phyloP scores from a whole-genome alignment of 2,113 vertebrate genomes.

The Phrynocephalus versicolor region DNA sequence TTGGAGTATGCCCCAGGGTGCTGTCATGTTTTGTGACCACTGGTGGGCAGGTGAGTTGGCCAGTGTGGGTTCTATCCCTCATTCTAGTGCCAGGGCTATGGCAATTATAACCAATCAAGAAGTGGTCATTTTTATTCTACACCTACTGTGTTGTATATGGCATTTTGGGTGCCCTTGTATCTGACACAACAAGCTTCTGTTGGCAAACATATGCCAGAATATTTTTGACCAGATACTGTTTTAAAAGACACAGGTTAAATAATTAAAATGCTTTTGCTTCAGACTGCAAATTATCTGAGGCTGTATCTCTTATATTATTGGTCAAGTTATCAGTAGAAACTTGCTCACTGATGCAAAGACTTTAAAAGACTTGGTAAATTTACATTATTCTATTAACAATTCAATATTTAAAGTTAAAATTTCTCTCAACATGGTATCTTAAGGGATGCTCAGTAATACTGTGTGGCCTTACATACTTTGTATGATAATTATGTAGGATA shows the following conservation, averaged over 20 bases:
- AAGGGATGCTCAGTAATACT: conserved; percentile 39
- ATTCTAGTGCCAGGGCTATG: no score
- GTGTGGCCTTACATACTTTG: conserved; percentile 8
- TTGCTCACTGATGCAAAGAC: conserved; percentile 63
- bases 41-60: no score
- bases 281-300: conserved; percentile 58
- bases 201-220: conserved; percentile 43
- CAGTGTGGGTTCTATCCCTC: no score
- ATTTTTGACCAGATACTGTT: conserved; percentile 56
- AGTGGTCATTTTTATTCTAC: no score
- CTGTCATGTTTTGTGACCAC: no score
- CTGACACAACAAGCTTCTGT: no score
- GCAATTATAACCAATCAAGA: no score
- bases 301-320: conserved; percentile 60
- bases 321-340: conserved; percentile 63
- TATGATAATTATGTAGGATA: neutral
- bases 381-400: conserved; percentile 61
- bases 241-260: conserved; percentile 61
- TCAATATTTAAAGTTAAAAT: conserved; percentile 48
- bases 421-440: conserved; percentile 35
- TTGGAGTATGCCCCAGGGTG: no score
- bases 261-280: conserved; percentile 63
- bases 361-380: conserved; percentile 60
- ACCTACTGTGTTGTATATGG: no score
- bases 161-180: no score